These are phyloP conservation scores for Psilopsiagon aymara DNA, from an alignment of 2,113 vertebrate species.

Conservation along the genomic window DNA sequence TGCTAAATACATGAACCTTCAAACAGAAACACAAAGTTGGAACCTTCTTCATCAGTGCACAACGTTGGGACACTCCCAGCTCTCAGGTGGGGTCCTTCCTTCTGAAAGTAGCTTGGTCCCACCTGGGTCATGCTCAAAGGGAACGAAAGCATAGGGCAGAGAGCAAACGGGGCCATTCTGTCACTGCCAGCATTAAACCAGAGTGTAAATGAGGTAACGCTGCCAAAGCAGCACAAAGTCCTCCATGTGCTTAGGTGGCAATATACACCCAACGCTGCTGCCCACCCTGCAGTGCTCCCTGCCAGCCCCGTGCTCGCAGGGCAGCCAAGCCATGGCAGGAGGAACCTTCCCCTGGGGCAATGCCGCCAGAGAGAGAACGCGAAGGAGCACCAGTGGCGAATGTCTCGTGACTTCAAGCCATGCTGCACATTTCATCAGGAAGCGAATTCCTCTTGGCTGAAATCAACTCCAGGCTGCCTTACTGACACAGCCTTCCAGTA, in stretches of 20 bases:
- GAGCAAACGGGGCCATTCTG: neutral
- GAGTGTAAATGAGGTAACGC: fast-evolving
- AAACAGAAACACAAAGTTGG: neutral
- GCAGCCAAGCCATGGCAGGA: neutral
- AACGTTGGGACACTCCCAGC: neutral
- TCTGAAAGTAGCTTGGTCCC: neutral
- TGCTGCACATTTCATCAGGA: neutral
- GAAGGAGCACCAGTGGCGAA: neutral
- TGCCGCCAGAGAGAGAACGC: fast-evolving
- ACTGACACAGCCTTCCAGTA: neutral
- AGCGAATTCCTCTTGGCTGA: slow-evolving; percentile 15
- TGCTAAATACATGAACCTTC: neutral
- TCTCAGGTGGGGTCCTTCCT: neutral
- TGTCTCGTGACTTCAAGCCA: neutral
- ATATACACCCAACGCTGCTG: neutral
- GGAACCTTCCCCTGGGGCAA: neutral
- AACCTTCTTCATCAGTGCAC: neutral
- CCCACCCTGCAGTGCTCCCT: neutral
- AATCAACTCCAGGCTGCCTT: neutral
- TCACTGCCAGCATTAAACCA: neutral
- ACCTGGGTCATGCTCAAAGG: neutral
- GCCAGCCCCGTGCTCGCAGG: neutral
- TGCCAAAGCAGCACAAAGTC: neutral
- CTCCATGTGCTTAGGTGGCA: neutral
- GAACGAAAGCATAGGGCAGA: neutral